Evolutionary conservation across 2,113 vertebrate genomes (phyloP), one percentile per base, ranked within the genome.

Genomic region (Psettodes erumei): DNA sequence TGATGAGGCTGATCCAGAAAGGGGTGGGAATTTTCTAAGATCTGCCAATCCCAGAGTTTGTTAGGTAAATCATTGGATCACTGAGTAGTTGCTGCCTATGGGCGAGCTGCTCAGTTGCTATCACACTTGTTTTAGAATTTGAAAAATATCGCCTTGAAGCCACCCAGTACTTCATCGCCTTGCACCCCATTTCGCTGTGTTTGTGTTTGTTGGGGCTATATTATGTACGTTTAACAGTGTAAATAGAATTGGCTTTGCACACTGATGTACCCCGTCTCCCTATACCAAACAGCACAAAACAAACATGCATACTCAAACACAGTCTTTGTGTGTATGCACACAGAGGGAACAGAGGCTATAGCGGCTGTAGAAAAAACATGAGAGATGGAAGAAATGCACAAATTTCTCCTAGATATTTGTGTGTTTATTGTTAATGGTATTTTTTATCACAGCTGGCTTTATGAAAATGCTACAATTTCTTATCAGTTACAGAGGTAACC

Each of bases 21-120:
- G 12, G 35, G 69, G 61, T 25, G 79, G 70, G 59, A 28, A 18
- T 70, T 73, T 69, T 69, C 10, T 53, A 32, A 73, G 43, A 72
- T 73, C 19, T 68, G 66, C 85, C 85, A 88, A 73, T 82, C 60
- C 69, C 60, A 76, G 50, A 42, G 62, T 60, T 80, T 62, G 59
- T 82, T 69, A 53, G 65, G 54, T 77, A 62, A 75, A 61, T 48
- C 71, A 81, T 60, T 55, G 53, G 33, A 65, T 84, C 12, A 6
- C 63, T 84, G 45, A 58, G 61, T 45, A 76, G 50, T 80, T 54
- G 48, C 28, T 72, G 67, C 62, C 77, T 73, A 32, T 73, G 55
- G 75, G 71, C 35, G 4, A 86, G 30, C 18, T 33, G 51, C 32
- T 60, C 32, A 47, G 37, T 77, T 13, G 48, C 68, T 77, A 59